phyloP scores from a whole-genome alignment of 2,888 invertebrate genomes.

The Onchidella celtica region DNA sequence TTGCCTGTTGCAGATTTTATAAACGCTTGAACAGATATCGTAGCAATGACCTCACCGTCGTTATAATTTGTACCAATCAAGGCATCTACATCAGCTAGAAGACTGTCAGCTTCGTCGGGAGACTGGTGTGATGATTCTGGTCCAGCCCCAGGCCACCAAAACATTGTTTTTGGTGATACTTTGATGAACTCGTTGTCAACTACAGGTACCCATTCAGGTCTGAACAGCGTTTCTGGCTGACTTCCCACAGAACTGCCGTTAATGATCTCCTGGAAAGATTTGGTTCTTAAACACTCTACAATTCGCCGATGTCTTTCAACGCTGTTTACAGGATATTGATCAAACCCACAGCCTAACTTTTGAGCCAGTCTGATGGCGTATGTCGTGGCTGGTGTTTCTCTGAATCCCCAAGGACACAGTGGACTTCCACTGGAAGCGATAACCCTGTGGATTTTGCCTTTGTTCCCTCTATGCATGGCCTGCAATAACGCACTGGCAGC shows the following conservation, averaged over 20 bases:
- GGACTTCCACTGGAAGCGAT: constrained; percentile 96
- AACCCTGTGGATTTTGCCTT: constrained; percentile 87
- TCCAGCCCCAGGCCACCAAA: constrained; percentile 15
- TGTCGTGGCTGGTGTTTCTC: constrained; percentile 87
- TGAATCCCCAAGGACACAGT: constrained; percentile 95
- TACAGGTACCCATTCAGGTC: constrained; percentile 85
- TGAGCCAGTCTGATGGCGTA: constrained; percentile 91
- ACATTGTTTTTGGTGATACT: constrained; percentile 82
- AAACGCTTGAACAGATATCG: constrained; percentile 50
- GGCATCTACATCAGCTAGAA: constrained; percentile 55
- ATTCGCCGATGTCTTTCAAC: constrained; percentile 83
- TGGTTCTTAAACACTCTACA: constrained; percentile 87
- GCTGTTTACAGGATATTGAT: neutral
- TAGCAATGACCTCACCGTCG: constrained; percentile 58
- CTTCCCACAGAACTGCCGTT: constrained; percentile 56
- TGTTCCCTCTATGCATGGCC: constrained; percentile 91
- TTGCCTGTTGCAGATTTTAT: constrained; percentile 33
- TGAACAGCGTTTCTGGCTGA: constrained; percentile 66
- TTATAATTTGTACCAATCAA: constrained; percentile 56
- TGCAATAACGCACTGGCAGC: constrained; percentile 91
- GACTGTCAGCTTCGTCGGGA: constrained; percentile 4
- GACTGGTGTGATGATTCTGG: neutral
- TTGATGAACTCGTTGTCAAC: constrained; percentile 95
- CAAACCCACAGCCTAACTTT: constrained; percentile 89
- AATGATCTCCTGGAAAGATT: constrained; percentile 52